Base-by-base conservation (phyloP, 2,113 vertebrate species). In the Ahaetulla prasina region DNA sequence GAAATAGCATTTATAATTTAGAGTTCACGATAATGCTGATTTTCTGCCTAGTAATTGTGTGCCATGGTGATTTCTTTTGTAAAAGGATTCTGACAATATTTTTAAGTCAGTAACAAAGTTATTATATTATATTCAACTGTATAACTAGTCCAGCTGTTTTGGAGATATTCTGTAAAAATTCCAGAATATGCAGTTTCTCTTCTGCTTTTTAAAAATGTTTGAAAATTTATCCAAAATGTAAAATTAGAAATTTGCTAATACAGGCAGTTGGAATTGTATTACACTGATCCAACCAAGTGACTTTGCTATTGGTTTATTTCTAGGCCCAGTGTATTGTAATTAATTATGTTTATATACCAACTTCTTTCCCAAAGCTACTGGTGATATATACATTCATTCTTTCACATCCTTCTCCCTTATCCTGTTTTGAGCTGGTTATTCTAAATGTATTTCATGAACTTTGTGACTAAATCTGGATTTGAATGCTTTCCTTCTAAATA, bases 61-160 rank as follows among this genome's bases (percentile, higher is more conserved):
- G 88, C n/a, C 90, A 18, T 54, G n/a, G n/a, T 35, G 35, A 92
- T 93, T 53, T 88, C n/a, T 93, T 30, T 18, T 52, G 91, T 18
- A 6, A 20, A 0, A 63, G 60, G 52, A 6, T 55, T 53, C n/a
- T 89, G 49, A 16, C 9, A 27, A 57, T 89, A 25, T 93, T 50
- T 80, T 85, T 63, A 93, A 87, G 27, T 74, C 93, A 85, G n/a
- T 94, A 11, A n/a, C 23, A 84, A 89, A 8, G 22, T 27, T 55
- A 60, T 60, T 60, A 47, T 49, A 85, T 80, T 45, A 16, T 35
- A 30, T 47, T 39, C 22, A 49, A 35, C 16, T 14, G n/a, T 60
- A 50, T 30, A 60, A 35, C 3, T 35, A 57, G 3, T 87, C 57
- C 27, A 91, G n/a, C 27, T 47, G n/a, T 55, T 10, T 22, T 27